These are phyloP conservation scores for Aphaenogaster floridana DNA, from an alignment of 1,140 invertebrate species.

Conservation along the genomic window DNA sequence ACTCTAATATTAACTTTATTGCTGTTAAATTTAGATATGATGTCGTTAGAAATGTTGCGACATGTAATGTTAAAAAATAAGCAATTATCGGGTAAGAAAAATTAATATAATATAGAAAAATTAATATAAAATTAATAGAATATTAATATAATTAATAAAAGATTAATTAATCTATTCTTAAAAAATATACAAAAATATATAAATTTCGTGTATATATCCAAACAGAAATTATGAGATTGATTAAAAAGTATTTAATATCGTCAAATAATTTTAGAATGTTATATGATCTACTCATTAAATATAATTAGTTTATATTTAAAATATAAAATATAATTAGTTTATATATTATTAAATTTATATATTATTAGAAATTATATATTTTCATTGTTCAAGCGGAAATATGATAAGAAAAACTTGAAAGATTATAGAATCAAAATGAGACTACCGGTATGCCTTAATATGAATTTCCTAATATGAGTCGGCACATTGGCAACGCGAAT, in stretches of 20 bases:
- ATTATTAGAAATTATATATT: not conserved
- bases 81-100: not conserved
- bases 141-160: conserved; percentile 22
- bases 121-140: not conserved
- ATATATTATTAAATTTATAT: not conserved
- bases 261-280: not conserved
- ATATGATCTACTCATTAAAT: not conserved
- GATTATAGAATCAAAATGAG: not conserved
- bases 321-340: not conserved
- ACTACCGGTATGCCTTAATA: not conserved
- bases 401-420: not conserved
- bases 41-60: not conserved
- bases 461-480: not conserved
- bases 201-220: not conserved
- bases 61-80: not conserved
- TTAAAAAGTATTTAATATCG: not conserved
- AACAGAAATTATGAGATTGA: not conserved
- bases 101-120: not conserved
- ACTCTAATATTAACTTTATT: not conserved
- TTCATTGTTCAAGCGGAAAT: not conserved
- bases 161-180: not conserved
- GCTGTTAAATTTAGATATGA: not conserved
- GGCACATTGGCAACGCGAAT: not conserved
- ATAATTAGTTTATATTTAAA: not conserved
- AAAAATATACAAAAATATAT: not conserved